Conservation (phyloP, 2,888 invertebrate genomes). For the Trichogramma dendrolimi region DNA sequence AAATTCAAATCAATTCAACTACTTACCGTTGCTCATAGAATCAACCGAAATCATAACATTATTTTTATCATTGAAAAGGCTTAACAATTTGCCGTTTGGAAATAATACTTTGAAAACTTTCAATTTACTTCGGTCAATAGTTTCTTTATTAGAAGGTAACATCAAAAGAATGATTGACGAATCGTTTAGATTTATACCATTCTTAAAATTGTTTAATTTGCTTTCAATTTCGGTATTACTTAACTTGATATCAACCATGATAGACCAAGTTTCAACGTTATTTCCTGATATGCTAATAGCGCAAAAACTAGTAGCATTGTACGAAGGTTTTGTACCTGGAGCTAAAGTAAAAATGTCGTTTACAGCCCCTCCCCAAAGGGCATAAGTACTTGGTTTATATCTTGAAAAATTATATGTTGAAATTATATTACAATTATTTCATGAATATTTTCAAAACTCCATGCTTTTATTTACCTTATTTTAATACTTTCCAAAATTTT, state of each 20-base stretch:
- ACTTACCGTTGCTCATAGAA: slow-evolving; percentile 10
- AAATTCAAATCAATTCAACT: background rate
- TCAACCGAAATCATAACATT: slow-evolving; percentile 10
- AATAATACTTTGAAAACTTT: slow-evolving; percentile 18
- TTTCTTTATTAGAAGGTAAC: slow-evolving; percentile 2
- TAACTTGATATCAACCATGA: slow-evolving; percentile 9
- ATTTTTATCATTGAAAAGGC: slow-evolving; percentile 15
- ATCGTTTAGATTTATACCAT: background rate
- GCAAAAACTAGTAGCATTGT: slow-evolving; percentile 15
- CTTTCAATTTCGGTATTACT: slow-evolving; percentile 6
- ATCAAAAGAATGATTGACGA: slow-evolving; percentile 17
- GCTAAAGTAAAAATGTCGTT: slow-evolving; percentile 17
- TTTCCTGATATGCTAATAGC: slow-evolving; percentile 17
- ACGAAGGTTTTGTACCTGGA: background rate
- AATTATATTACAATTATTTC: no score
- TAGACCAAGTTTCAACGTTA: slow-evolving; percentile 22
- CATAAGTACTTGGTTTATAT: slow-evolving; percentile 13
- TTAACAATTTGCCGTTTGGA: slow-evolving; percentile 6
- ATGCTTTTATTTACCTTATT: slow-evolving; percentile 10
- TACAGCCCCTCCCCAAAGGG: slow-evolving; percentile 22
- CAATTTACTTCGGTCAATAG: slow-evolving; percentile 4
- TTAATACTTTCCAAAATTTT: slow-evolving; percentile 14
- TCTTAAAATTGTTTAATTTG: slow-evolving; percentile 14
- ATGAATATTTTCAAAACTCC: background rate
- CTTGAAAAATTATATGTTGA: slow-evolving; percentile 3